These are phyloP conservation scores for Steromphala cineraria DNA, from an alignment of 2,888 invertebrate genomes.

Conservation along the genomic window DNA sequence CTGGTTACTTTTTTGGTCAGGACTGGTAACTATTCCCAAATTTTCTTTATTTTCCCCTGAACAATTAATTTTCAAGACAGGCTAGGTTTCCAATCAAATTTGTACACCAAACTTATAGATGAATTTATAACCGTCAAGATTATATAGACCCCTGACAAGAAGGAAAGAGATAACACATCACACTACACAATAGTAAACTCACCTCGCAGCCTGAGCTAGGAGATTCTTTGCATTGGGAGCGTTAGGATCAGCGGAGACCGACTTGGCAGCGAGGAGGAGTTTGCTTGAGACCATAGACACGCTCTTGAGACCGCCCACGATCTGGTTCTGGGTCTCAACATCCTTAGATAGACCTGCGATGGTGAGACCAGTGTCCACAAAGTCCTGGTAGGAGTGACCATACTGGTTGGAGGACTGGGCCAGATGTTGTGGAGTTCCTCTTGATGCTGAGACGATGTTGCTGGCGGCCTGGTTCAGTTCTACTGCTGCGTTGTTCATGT, in stretches of 20 bases:
- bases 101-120: too few relatives aligned
- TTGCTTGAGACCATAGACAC: constrained; percentile 92
- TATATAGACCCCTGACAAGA: neutral
- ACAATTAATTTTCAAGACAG: too few relatives aligned
- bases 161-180: neutral
- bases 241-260: constrained; percentile 90
- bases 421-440: constrained; percentile 80
- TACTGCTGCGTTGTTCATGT: constrained; percentile 89
- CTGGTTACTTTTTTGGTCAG: too few relatives aligned
- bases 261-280: constrained; percentile 90
- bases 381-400: constrained; percentile 83
- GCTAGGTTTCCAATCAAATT: too few relatives aligned
- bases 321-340: constrained; percentile 84
- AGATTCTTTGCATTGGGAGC: constrained; percentile 94
- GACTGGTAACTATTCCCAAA: too few relatives aligned
- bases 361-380: constrained; percentile 80
- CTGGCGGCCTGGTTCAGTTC: constrained; percentile 89
- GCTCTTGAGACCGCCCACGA: constrained; percentile 90
- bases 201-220: constrained; percentile 87
- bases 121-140: too few relatives aligned
- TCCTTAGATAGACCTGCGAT: constrained; percentile 78
- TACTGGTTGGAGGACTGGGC: constrained; percentile 87
- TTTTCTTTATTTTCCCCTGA: too few relatives aligned
- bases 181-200: neutral
- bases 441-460: constrained; percentile 87